These are phyloP conservation scores for Microtus pennsylvanicus DNA, from an alignment of 2,113 vertebrate genomes.

Conservation along the genomic window DNA sequence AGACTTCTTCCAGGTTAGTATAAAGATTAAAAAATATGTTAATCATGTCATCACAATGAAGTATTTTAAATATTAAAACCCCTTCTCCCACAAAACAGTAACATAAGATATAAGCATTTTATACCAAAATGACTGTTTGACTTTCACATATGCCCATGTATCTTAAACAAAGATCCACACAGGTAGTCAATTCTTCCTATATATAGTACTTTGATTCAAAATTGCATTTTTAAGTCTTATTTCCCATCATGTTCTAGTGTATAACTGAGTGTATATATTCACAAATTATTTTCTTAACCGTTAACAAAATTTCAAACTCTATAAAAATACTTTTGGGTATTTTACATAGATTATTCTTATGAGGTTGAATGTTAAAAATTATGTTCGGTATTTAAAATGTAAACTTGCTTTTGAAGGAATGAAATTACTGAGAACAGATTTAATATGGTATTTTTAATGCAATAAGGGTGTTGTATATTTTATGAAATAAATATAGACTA, in stretches of 20 bases:
- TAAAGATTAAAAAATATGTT: background rate
- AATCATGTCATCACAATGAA: background rate
- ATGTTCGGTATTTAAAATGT: constrained; percentile 74
- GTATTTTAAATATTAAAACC: background rate
- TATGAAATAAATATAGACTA: constrained; percentile 83
- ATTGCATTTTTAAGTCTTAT: background rate
- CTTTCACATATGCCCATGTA: background rate
- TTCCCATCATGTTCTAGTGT: background rate
- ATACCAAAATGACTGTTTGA: background rate
- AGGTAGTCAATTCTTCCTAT: background rate
- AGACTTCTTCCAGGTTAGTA: background rate
- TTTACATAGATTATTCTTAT: constrained; percentile 7
- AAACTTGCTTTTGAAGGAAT: constrained; percentile 74
- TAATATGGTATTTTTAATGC: constrained; percentile 76
- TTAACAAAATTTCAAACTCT: constrained; percentile 54
- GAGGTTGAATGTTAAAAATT: constrained; percentile 73
- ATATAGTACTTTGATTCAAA: background rate
- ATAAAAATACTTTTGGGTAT: constrained; percentile 63
- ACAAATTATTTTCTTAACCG: constrained; percentile 21
- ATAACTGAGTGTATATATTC: background rate
- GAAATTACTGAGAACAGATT: constrained; percentile 77
- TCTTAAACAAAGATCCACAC: background rate
- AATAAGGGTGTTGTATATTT: constrained; percentile 78
- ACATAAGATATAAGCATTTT: background rate
- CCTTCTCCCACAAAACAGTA: background rate